Base-by-base conservation (phyloP, 2,797 vertebrate genomes). In the Phalloptychus januarius region DNA sequence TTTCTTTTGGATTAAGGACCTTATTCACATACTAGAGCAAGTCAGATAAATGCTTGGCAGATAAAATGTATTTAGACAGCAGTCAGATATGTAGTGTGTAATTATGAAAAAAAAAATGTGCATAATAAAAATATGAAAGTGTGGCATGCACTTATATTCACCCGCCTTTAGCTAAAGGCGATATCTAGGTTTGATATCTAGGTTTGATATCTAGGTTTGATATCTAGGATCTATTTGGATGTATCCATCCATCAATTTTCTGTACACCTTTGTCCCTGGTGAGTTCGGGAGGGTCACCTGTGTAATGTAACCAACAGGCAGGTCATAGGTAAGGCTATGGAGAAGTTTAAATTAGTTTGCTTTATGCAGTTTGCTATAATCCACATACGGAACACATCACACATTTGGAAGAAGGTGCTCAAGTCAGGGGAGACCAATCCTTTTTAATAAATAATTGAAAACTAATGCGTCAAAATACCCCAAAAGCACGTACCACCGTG, bases 1-100 rank as follows among this genome's bases (percentile, higher is more conserved):
- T 75, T 54, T 81, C 33, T 77, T 38, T 65, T 36, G 20, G 36
- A 38, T 65, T 65, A 23, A 69, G 8, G 23, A 23, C 36, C 63
- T 67, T 67, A 67, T 69, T 6, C 25, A 7, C 8, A 38, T 65
- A 20, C 7, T 40, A 65, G 61, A 63, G 7, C 33, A 63, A 63
- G 61, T 63, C 7, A 63, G 33, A 20, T 4, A 16, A 63, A 36
- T 7, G 28, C 13, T 5, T 58, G n/a, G n/a, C 2, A 13, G 31
- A 33, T 61, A 7, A 61, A 61, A 61, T 61, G 31, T 18, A 15
- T 58, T 13, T 8, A 8, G 12, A 18, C 56, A 58, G 56, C 28
- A 15, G 20, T 61, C 31, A 33, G 2, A 61, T 33, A 33, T 31
- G 33, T 28, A 61, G 28, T 33, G 18, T 25, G 18, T 63, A 31